Evolutionary conservation across 2,888 invertebrate genomes (phyloP).

Genomic region (Nomada hirtipes): DNA sequence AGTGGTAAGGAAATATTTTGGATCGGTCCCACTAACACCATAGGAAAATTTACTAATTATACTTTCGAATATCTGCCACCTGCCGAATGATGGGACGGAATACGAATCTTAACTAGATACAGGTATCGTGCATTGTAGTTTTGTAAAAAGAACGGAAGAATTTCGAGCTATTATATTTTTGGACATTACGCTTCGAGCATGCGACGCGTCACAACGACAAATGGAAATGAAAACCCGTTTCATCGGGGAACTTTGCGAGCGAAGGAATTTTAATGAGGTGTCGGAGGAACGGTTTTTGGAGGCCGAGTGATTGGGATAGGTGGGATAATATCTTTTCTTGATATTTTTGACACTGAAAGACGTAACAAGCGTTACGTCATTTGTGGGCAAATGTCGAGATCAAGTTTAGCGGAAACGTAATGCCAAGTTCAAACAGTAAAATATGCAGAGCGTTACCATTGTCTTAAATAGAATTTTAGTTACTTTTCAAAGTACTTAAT

Average conservation of each 20-base stretch:
- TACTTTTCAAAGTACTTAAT: too few relatives aligned
- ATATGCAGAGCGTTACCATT: too few relatives aligned
- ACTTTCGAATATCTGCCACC: too few relatives aligned
- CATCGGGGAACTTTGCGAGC: background rate
- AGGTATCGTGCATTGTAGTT: background rate
- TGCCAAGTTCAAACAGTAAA: too few relatives aligned
- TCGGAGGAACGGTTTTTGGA: background rate
- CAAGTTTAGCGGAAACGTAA: too few relatives aligned
- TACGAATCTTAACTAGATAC: conserved; percentile 41
- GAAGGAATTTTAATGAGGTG: conserved; percentile 3
- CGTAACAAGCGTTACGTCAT: background rate
- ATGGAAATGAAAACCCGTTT: background rate
- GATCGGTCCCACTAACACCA: too few relatives aligned
- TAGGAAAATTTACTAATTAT: too few relatives aligned
- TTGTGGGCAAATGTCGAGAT: too few relatives aligned
- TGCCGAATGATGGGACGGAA: too few relatives aligned
- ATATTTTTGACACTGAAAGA: background rate
- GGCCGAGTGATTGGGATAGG: background rate
- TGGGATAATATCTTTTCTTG: background rate
- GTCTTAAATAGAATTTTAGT: too few relatives aligned
- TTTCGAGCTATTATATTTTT: conserved; percentile 3
- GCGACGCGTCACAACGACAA: background rate
- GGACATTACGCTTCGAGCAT: conserved; percentile 5
- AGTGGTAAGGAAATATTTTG: too few relatives aligned
- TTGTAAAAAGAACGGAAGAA: background rate